Evolutionary conservation across 2,113 vertebrate species (phyloP), one percentile per base, ranked within the genome.

Genomic region (Indri indri): DNA sequence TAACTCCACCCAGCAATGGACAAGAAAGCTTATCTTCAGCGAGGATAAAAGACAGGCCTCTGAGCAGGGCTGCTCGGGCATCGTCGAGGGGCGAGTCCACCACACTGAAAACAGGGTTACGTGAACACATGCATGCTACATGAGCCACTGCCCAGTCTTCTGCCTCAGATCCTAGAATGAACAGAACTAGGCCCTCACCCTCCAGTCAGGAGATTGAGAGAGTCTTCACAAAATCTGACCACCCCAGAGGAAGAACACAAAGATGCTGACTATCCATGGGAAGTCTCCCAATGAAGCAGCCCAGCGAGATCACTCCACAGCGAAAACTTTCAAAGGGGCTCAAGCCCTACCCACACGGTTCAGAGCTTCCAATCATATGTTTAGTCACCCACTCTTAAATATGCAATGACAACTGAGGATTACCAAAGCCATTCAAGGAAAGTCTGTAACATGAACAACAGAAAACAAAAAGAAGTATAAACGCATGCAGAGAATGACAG

Each of bases 51-150:
- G 50, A 45, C 66, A 52, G 40, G 45, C 59, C 22, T 82, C 66
- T 17, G 9, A 59, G 50, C 34, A 30, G 42, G 32, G 50, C 50
- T 52, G 3, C 10, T 16, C 1, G 13, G 54, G 10, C 17, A 32
- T 0, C 37, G 63, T 0, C 23, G 25, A 52, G 8, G 23, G 50
- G 30, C 47, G 30, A 79, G 45, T 27, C 47, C 45, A 27, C 20
- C 2, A 7, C n/a, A 5, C 1, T 2, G 23, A 42, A 32, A 63
- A 66, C 7, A 52, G 20, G 18, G 37, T 6, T 5, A 2, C 0
- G 12, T 0, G 52, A 34, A 14, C 37, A 23, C 0, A 2, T 8
- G 20, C 40, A 32, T 1, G 40, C 9, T 0, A 18, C 4, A 83
- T 23, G 52, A 63, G 50, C 16, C 87, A 11, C 5, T 0, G 4